Conservation (phyloP, 1,140 invertebrate genomes). For the Latrodectus geometricus region DNA sequence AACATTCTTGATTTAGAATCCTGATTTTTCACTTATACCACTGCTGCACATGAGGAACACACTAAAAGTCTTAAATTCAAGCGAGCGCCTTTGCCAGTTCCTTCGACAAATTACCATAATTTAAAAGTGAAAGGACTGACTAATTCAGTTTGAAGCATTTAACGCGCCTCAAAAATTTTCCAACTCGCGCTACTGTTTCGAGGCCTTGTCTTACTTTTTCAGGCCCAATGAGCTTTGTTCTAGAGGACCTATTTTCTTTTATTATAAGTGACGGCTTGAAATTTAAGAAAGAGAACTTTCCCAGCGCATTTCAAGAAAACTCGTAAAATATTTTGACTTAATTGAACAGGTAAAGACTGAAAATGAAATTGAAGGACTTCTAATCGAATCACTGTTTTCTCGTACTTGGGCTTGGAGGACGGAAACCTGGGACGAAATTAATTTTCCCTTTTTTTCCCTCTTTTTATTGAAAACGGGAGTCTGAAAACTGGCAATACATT, state of each 20-base stretch:
- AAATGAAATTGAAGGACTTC: conserved; percentile 33
- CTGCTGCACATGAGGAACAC: neutral
- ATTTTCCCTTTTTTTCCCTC: neutral
- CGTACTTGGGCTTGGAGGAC: neutral
- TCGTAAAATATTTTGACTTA: conserved; percentile 52
- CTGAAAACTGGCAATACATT: no score
- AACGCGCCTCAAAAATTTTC: conserved; percentile 31
- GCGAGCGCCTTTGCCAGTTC: conserved; percentile 11
- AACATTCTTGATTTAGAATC: no score
- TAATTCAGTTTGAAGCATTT: conserved; percentile 55
- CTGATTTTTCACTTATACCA: neutral
- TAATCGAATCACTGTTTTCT: conserved; percentile 34
- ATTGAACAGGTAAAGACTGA: conserved; percentile 46
- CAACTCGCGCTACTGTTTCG: neutral
- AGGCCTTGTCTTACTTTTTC: neutral
- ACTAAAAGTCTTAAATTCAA: conserved; percentile 39
- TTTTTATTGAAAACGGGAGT: no score
- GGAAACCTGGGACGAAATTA: neutral
- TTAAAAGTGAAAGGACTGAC: conserved; percentile 48
- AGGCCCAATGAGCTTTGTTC: neutral
- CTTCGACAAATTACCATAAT: conserved; percentile 52
- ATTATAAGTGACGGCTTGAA: conserved; percentile 47
- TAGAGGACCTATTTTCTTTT: conserved; percentile 12
- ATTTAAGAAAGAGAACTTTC: conserved; percentile 30
- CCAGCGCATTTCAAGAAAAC: neutral